Conservation (phyloP, 2,113 vertebrate genomes). For the Sinocyclocheilus maitianheensis region DNA sequence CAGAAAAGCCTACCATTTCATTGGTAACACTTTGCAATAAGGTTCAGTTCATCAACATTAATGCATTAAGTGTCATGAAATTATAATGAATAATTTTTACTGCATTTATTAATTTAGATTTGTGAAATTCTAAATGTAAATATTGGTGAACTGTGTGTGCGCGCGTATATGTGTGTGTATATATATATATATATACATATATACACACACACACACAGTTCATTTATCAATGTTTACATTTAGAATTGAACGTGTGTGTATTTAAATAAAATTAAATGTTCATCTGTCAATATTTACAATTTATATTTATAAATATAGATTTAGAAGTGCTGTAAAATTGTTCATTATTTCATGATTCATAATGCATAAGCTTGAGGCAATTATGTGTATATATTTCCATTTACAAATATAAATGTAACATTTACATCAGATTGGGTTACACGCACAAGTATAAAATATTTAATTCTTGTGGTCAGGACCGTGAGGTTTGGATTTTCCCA, state of each 20-base stretch:
- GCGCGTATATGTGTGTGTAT: too few species aligned
- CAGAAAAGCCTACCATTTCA: neutral
- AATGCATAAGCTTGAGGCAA: neutral
- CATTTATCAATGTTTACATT: too few species aligned
- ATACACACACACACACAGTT: too few species aligned
- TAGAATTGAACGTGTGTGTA: too few species aligned
- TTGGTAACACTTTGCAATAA: too few species aligned
- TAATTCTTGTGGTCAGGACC: constrained; percentile 13
- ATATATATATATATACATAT: too few species aligned
- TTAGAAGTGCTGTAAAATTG: neutral
- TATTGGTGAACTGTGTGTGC: too few species aligned
- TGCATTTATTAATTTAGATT: neutral
- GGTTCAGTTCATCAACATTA: neutral
- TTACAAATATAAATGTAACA: constrained; percentile 2
- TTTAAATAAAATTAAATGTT: too few species aligned
- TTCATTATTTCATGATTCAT: neutral
- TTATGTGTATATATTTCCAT: constrained; percentile 10
- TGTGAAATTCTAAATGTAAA: too few species aligned
- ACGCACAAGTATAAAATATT: constrained; percentile 24
- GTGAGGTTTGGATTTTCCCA: constrained; percentile 42
- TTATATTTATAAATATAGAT: neutral
- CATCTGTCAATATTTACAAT: neutral
- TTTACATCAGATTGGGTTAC: neutral
- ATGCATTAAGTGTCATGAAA: neutral
- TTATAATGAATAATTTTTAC: neutral